phyloP scores from a whole-genome alignment of 2,113 vertebrate genomes.

The Thinocorus orbignyianus region DNA sequence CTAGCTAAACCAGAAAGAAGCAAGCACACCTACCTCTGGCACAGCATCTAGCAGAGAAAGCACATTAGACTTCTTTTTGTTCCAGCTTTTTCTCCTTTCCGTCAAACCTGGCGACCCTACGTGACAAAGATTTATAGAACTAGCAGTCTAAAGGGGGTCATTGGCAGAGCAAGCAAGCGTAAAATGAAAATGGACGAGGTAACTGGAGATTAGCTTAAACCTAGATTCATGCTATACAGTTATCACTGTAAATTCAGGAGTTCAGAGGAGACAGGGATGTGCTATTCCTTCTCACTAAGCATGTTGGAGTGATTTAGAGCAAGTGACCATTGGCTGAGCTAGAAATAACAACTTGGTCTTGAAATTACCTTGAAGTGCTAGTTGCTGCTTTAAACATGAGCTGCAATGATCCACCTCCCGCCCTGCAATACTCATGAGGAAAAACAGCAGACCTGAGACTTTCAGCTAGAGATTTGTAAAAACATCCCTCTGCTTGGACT shows the following conservation, averaged over 20 bases:
- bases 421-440: not conserved
- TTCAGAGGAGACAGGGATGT: not conserved
- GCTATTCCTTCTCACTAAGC: not conserved
- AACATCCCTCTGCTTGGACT: not conserved
- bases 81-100: not conserved
- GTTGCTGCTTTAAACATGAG: not conserved
- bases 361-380: not conserved
- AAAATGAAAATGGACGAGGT: slow-evolving; percentile 9
- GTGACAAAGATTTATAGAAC: not conserved
- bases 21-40: not conserved
- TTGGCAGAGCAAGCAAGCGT: not conserved
- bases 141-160: not conserved
- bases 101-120: not conserved
- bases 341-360: not conserved
- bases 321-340: not conserved
- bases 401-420: accelerated
- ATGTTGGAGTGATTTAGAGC: not conserved
- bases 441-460: not conserved
- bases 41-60: not conserved
- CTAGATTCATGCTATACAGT: not conserved
- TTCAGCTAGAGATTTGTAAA: not conserved
- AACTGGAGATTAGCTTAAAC: not conserved
- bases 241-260: not conserved
- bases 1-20: not conserved
- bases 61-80: not conserved